A percentile compares a stretch with the other conserved stretches of the same genome.
These are phyloP conservation scores for Andrena dorsata DNA, from an alignment of 2,888 invertebrate species.

Conservation along the genomic window DNA sequence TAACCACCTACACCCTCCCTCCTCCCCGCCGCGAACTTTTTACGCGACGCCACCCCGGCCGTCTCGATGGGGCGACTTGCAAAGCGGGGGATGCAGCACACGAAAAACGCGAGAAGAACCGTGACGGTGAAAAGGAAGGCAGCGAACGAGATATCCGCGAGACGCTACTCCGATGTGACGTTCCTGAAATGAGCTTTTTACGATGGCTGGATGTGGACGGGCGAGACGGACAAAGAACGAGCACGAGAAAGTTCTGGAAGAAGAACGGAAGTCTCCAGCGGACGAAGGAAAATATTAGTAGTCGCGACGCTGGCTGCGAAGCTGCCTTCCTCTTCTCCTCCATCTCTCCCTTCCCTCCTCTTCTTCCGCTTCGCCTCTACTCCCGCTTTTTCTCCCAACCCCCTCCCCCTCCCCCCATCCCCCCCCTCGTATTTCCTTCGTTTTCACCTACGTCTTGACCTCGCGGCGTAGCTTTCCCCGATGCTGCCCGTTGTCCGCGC, in stretches of 20 bases:
- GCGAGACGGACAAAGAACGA: constrained; percentile 38
- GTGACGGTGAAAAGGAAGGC: constrained; percentile 2
- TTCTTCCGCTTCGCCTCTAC: too few species aligned
- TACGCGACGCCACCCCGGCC: neutral
- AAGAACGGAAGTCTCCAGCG: constrained; percentile 36
- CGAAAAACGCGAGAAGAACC: neutral
- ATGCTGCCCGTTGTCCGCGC: neutral
- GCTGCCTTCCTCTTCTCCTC: constrained; percentile 11
- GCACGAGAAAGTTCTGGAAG: constrained; percentile 35
- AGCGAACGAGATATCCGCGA: constrained; percentile 45
- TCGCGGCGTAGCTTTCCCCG: constrained; percentile 13
- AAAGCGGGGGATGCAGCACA: constrained; percentile 15
- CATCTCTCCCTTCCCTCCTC: neutral
- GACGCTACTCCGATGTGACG: constrained; percentile 50
- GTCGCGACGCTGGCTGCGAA: constrained; percentile 37
- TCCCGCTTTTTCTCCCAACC: too few species aligned
- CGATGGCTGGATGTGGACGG: constrained; percentile 48
- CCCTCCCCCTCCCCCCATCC: neutral
- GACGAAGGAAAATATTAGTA: constrained; percentile 47
- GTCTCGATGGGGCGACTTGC: neutral
- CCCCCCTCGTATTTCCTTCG: constrained; percentile 29
- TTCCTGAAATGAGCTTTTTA: constrained; percentile 67
- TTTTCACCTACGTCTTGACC: constrained; percentile 45
- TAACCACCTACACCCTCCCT: neutral
- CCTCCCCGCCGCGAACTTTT: neutral